Base-by-base conservation (phyloP, 1,140 invertebrate species). In the Dryas iulia region DNA sequence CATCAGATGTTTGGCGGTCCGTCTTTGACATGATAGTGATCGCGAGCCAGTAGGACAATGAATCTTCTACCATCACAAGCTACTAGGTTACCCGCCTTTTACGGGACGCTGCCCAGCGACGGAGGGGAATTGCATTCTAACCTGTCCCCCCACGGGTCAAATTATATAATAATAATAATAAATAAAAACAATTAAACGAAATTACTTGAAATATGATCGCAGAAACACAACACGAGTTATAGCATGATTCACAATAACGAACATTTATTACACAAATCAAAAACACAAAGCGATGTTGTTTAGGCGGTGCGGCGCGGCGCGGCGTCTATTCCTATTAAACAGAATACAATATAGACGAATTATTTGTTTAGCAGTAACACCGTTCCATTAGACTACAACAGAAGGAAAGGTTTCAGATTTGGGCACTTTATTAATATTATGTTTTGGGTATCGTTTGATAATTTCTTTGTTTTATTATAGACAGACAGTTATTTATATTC, bases 181-280 rank as follows among this genome's bases (percentile, higher is more conserved):
- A 14, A 39, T 14, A 39, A 0, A 11, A 47, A 21, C 10, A 0
- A 47, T 47, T 47, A 8, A 7, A 6, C 10, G 7, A 21, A 18
- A 14, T 28, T 6, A 28, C 35, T 14, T 14, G 5, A 39, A 47
- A 47, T 18, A 35, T 35, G 12, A 35, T 3, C 12, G 31, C 31
- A 33, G 31, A 14, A 60, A 59, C 59, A 39, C 59, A 39, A 7
- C 14, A 61, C 39, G n/a, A 26, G 7, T 8, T 59, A 33, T 59
- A 30, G 26, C 14, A 30, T 14, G 18, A 59, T 52, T 30, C 26
- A 61, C 25, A 30, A 12, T 30, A 52, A 59, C 25, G 39, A n/a
- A n/a, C n/a, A n/a, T n/a, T n/a, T n/a, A n/a, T n/a, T 30, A 39
- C 26, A 52, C 59, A 62, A 62, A 62, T 62, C 59, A 53, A 62